Evolutionary conservation across 2,888 invertebrate species (phyloP).

Genomic region (Scelioninae gen. 2): DNA sequence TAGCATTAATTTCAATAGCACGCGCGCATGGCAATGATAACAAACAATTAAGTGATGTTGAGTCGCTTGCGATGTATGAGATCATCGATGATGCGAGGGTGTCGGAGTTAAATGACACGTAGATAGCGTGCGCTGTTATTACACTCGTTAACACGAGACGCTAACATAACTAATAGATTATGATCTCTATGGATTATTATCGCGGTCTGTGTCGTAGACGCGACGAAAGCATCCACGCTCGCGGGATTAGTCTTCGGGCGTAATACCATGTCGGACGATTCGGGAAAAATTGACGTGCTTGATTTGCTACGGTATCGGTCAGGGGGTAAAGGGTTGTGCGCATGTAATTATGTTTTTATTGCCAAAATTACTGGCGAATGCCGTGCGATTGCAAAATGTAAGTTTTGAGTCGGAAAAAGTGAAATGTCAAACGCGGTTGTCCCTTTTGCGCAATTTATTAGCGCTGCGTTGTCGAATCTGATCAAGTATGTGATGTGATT

Average conservation of each 20-base stretch:
- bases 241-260: conserved; percentile 43
- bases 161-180: conserved; percentile 74
- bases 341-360: no score
- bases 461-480: no score
- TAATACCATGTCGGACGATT: conserved; percentile 27
- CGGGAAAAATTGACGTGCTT: conserved; percentile 21
- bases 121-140: conserved; percentile 72
- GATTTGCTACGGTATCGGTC: no score
- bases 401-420: no score
- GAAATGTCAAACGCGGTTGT: no score
- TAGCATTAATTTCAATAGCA: conserved; percentile 76
- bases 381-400: no score
- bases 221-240: conserved; percentile 65
- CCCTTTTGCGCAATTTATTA: no score
- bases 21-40: conserved; percentile 74
- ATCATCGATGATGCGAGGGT: conserved; percentile 75
- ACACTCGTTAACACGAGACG: conserved; percentile 72
- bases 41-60: conserved; percentile 74
- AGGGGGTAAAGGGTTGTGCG: no score
- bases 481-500: no score
- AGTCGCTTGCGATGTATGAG: conserved; percentile 71
- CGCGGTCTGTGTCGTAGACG: conserved; percentile 65
- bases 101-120: conserved; percentile 74
- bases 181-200: conserved; percentile 74
- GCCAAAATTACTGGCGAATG: no score